phyloP scores from a whole-genome alignment of 2,888 invertebrate genomes.

The Callyntrura sp. region DNA sequence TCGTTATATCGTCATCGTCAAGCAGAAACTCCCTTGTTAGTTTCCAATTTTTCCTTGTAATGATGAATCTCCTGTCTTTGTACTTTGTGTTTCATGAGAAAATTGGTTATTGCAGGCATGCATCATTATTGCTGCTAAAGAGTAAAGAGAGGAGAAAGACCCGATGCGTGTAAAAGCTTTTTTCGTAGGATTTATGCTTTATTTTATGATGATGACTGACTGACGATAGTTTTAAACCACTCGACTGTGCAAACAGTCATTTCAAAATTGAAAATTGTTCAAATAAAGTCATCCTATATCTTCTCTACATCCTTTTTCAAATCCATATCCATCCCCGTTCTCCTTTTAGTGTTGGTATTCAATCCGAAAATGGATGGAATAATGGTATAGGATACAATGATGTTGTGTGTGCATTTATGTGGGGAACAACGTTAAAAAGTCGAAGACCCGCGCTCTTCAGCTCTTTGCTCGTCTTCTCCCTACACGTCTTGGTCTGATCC shows the following conservation, averaged over 20 bases:
- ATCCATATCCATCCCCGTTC: constrained; percentile 31
- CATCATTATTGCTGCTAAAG: constrained; percentile 35
- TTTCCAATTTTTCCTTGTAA: constrained; percentile 56
- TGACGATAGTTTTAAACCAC: constrained; percentile 79
- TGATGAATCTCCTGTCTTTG: constrained; percentile 64
- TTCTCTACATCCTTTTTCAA: constrained; percentile 70
- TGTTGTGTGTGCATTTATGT: constrained; percentile 9
- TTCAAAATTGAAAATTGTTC: constrained; percentile 84
- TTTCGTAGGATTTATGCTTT: constrained; percentile 57
- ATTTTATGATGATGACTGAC: constrained; percentile 71
- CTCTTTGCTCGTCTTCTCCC: background rate
- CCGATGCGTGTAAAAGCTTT: constrained; percentile 36
- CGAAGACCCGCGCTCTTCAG: constrained; percentile 16
- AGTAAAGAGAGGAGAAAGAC: constrained; percentile 2
- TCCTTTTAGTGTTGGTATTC: constrained; percentile 45
- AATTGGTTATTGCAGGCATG: constrained; percentile 63
- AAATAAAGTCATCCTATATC: constrained; percentile 82
- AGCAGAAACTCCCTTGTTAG: background rate
- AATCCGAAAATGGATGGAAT: background rate
- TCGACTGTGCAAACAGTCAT: constrained; percentile 83
- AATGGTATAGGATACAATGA: background rate
- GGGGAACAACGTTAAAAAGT: constrained; percentile 25
- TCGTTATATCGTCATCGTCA: background rate
- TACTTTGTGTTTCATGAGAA: constrained; percentile 55
- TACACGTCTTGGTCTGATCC: constrained; percentile 38